A percentile compares a stretch with the other conserved stretches of the same genome.
These are phyloP conservation scores for Blastobasis adustella DNA, from an alignment of 2,888 invertebrate species.

Conservation along the genomic window DNA sequence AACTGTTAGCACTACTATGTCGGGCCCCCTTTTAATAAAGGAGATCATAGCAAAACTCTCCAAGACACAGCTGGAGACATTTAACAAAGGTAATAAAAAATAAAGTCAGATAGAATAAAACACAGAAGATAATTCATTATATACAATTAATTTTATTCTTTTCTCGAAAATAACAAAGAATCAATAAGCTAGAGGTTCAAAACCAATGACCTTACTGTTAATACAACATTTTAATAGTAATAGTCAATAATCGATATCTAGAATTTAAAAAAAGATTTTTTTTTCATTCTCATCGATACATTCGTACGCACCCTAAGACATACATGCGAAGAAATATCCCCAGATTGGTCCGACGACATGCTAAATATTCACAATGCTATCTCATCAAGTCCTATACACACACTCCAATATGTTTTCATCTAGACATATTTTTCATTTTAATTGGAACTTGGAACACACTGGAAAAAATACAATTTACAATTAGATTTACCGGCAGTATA, in stretches of 20 bases:
- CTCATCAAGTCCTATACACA: constrained; percentile 2
- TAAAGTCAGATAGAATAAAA: constrained; percentile 2
- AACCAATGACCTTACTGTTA: constrained; percentile 49
- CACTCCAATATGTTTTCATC: background rate
- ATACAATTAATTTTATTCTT: constrained; percentile 66
- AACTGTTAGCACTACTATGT: too few relatives aligned
- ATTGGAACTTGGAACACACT: constrained; percentile 35
- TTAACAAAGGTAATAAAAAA: background rate
- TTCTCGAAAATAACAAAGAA: constrained; percentile 67
- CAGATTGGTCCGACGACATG: constrained; percentile 43
- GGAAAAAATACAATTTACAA: background rate
- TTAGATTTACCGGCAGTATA: background rate
- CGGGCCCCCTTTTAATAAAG: too few relatives aligned
- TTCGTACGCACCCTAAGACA: background rate
- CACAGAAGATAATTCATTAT: constrained; percentile 26
- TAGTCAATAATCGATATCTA: constrained; percentile 34
- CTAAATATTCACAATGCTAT: constrained; percentile 30
- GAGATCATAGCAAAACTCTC: too few relatives aligned
- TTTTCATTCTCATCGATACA: background rate
- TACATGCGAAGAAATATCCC: constrained; percentile 11
- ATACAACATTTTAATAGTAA: constrained; percentile 32
- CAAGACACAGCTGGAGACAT: too few relatives aligned
- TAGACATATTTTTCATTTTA: constrained; percentile 23
- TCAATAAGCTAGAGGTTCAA: constrained; percentile 61
- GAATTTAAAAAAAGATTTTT: constrained; percentile 22